Base-by-base conservation (phyloP, 2,888 invertebrate species). In the Agrotis exclamationis region DNA sequence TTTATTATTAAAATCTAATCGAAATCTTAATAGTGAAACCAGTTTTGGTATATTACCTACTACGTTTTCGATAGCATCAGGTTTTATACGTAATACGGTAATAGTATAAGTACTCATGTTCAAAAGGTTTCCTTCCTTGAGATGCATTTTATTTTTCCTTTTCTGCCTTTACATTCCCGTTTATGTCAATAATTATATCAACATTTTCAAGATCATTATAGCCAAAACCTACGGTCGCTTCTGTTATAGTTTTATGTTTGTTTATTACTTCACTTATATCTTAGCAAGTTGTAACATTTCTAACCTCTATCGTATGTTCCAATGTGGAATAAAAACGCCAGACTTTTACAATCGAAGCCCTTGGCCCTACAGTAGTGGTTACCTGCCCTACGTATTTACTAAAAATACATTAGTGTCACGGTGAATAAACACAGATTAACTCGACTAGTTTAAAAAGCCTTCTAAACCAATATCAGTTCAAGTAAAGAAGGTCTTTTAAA, bases 341-440 rank as follows among this genome's bases (percentile, higher is more conserved):
- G 74, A 80, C 82, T 86, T 87, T 81, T 84, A 85, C 85, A 85
- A 87, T 86, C 78, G 84, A 87, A 93, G 92, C 93, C 94, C 95
- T 94, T 94, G 92, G 93, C 91, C 93, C 93, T 92, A 87, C 87
- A 87, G 87, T 90, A 89, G 88, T 91, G 86, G 88, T 92, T 95
- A 95, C 96, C 95, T 95, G 95, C 90, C 90, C 90, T 89, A 88
- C 88, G 88, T 92, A 92, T 93, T 92, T 90, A 93, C 95, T 95
- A 95, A 94, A 96, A 96, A 95, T 95, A 96, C 93, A 91, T 91
- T 89, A 88, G 90, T 90, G 93, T 90, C 91, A 94, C 92, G 93
- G 91, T 92, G 94, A 91, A 95, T 94, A 95, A 95, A 95, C 94
- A 95, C 83, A 80, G 78, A 68, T 68, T 63, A 72, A 90, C 7